Conservation (phyloP, 2,797 vertebrate genomes). For the Girardinus metallicus region DNA sequence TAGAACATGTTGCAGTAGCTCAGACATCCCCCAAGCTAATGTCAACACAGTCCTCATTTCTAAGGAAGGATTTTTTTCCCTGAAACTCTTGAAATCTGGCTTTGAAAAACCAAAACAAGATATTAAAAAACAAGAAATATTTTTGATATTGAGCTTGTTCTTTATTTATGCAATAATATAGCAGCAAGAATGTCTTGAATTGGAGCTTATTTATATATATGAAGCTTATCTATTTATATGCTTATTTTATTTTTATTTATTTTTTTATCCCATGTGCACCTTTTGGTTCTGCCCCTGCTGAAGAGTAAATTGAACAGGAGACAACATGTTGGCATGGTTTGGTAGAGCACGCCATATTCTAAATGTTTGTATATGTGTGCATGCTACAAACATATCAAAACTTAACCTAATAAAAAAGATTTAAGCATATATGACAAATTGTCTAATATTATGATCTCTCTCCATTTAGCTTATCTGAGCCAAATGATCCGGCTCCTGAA, state of each 20-base stretch:
- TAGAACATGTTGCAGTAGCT: too few relatives aligned
- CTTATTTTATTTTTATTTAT: too few relatives aligned
- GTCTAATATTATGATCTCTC: background rate
- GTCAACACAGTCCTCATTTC: background rate
- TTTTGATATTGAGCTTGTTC: too few relatives aligned
- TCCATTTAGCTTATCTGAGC: background rate
- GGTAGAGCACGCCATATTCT: too few relatives aligned
- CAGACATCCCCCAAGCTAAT: background rate
- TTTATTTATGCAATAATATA: too few relatives aligned
- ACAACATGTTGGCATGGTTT: background rate
- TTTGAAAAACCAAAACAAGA: too few relatives aligned
- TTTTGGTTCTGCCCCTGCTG: background rate
- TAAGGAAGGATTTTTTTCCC: background rate
- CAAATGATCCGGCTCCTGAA: background rate
- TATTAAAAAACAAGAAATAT: too few relatives aligned
- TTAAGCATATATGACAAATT: background rate
- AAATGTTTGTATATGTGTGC: background rate
- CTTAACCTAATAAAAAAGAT: background rate
- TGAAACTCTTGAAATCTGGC: too few relatives aligned
- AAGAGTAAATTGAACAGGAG: background rate
- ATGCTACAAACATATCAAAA: background rate
- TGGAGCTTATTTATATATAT: too few relatives aligned
- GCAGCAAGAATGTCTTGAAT: too few relatives aligned
- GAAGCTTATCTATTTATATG: too few relatives aligned
- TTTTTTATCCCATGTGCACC: too few relatives aligned